Evolutionary conservation across 2,888 invertebrate species (phyloP).

Genomic region (Hofmannophila pseudospretella): DNA sequence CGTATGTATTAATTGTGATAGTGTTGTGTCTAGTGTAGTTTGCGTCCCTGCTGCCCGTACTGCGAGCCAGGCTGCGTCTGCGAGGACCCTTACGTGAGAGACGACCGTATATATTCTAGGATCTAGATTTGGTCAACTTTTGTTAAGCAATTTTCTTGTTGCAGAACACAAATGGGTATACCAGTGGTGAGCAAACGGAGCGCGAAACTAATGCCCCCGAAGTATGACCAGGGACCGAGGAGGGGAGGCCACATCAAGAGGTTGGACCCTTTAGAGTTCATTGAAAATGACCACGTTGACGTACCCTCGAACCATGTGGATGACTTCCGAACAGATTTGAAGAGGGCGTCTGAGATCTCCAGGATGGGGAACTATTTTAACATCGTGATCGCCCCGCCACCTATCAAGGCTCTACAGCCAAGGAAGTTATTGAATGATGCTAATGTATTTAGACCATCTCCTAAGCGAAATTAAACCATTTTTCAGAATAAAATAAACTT

Average conservation of each 20-base stretch:
- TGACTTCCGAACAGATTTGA: slow-evolving; percentile 23
- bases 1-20: too few species aligned
- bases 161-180: slow-evolving; percentile 71
- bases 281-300: slow-evolving; percentile 9
- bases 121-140: too few species aligned
- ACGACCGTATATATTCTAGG: slow-evolving; percentile 66
- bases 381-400: slow-evolving; percentile 69
- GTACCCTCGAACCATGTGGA: slow-evolving; percentile 25
- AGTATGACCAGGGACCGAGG: slow-evolving; percentile 27
- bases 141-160: slow-evolving; percentile 21
- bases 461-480: background rate
- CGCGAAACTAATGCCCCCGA: slow-evolving; percentile 26
- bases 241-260: slow-evolving; percentile 33
- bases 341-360: slow-evolving; percentile 50
- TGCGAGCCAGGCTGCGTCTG: slow-evolving; percentile 70
- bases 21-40: too few species aligned
- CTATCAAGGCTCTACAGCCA: slow-evolving; percentile 61
- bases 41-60: slow-evolving; percentile 70
- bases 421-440: slow-evolving; percentile 37
- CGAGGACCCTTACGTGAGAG: slow-evolving; percentile 65
- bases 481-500: too few species aligned
- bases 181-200: slow-evolving; percentile 53
- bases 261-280: slow-evolving; percentile 34
- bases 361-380: slow-evolving; percentile 72
- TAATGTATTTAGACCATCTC: background rate